phyloP scores from a whole-genome alignment of 2,888 invertebrate species.

The Tryphoninae sp. region DNA sequence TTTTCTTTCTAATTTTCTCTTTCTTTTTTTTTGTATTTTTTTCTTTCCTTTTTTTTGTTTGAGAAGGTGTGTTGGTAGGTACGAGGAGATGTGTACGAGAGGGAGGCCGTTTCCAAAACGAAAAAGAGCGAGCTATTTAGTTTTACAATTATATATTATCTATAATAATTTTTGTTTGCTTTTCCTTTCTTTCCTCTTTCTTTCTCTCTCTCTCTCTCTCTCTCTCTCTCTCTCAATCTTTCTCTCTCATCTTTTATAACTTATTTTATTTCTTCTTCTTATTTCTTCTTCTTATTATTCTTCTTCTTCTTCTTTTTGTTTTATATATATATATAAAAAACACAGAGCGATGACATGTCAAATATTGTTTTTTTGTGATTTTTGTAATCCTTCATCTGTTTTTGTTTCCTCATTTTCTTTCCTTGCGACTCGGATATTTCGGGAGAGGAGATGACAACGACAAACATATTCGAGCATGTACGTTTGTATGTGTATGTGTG shows the following conservation, averaged over 20 bases:
- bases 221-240: constrained; percentile 62
- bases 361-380: constrained; percentile 61
- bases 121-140: constrained; percentile 70
- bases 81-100: constrained; percentile 37
- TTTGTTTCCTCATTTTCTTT: constrained; percentile 33
- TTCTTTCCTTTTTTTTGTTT: constrained; percentile 4
- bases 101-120: constrained; percentile 69
- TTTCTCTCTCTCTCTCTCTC: constrained; percentile 65
- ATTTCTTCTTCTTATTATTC: constrained; percentile 55
- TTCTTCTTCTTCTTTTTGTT: constrained; percentile 64
- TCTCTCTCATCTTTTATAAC: constrained; percentile 62
- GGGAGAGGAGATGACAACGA: constrained; percentile 13
- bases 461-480: neutral
- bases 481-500: neutral
- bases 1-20: neutral
- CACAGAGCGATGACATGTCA: constrained; percentile 75
- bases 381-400: constrained; percentile 61
- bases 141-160: constrained; percentile 79
- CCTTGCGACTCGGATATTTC: constrained; percentile 28
- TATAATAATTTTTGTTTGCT: constrained; percentile 77
- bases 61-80: constrained; percentile 30
- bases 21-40: constrained; percentile 3
- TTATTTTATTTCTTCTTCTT: constrained; percentile 47
- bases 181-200: constrained; percentile 69
- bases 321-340: constrained; percentile 70